Percentiles rank a stretch among this genome's conserved stretches.
These are phyloP conservation scores for Diplosoma virens DNA, from an alignment of 23 tunicate genomes.

Conservation along the genomic window DNA sequence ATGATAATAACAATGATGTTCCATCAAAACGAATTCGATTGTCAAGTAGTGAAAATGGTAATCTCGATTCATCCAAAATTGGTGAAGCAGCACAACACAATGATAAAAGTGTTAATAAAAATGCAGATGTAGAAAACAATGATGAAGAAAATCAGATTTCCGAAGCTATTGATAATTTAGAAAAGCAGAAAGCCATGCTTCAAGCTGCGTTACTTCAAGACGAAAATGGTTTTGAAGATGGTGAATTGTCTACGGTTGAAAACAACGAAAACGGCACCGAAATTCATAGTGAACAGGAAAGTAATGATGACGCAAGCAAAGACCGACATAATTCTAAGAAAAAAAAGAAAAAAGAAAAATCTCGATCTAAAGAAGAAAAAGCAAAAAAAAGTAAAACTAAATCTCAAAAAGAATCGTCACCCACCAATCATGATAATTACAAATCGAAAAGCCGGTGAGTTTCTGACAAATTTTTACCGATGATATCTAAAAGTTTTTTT, in stretches of 20 bases:
- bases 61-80: neutral
- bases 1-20: neutral
- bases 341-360: slow-evolving; percentile 61
- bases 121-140: neutral
- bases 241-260: slow-evolving; percentile 40
- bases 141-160: neutral
- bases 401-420: slow-evolving; percentile 2
- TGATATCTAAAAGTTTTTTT: too few relatives aligned
- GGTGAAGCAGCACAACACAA: neutral
- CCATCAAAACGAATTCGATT: slow-evolving; percentile 5
- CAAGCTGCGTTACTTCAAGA: slow-evolving; percentile 52
- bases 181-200: slow-evolving; percentile 65
- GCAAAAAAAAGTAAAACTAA: slow-evolving; percentile 26
- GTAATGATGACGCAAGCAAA: neutral
- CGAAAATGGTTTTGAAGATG: slow-evolving; percentile 52
- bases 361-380: slow-evolving; percentile 32
- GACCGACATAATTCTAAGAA: slow-evolving; percentile 25
- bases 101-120: neutral
- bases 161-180: slow-evolving; percentile 47
- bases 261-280: slow-evolving; percentile 3
- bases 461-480: too few relatives aligned
- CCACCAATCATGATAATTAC: neutral
- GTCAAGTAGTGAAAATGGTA: slow-evolving; percentile 7
- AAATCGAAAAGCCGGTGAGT: neutral
- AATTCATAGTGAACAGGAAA: neutral